Conservation (phyloP, 2,888 invertebrate genomes). For the Drosophila anceps region DNA sequence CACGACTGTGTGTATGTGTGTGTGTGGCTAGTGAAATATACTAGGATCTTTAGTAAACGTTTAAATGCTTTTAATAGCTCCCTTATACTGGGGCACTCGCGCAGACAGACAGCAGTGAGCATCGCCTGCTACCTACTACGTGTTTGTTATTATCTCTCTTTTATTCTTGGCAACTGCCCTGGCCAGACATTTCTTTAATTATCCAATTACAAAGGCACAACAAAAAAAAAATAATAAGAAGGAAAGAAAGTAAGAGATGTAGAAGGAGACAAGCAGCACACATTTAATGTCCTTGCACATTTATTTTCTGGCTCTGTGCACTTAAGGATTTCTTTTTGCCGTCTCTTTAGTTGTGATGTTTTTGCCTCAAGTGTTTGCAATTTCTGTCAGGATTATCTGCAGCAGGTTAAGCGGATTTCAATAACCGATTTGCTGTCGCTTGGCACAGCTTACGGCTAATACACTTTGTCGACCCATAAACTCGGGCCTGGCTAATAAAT, state of each 20-base stretch:
- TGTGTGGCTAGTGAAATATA: slow-evolving; percentile 61
- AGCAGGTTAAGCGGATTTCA: slow-evolving; percentile 52
- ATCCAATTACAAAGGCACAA: slow-evolving; percentile 77
- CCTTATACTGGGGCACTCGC: slow-evolving; percentile 21
- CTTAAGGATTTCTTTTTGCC: slow-evolving; percentile 37
- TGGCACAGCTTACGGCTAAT: slow-evolving; percentile 11
- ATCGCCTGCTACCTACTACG: slow-evolving; percentile 34
- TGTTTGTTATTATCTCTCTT: slow-evolving; percentile 58
- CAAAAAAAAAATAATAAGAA: slow-evolving; percentile 30
- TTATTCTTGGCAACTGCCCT: slow-evolving; percentile 38
- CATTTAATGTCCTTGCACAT: slow-evolving; percentile 55
- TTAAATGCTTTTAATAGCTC: slow-evolving; percentile 77
- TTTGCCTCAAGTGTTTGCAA: slow-evolving; percentile 55
- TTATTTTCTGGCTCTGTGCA: slow-evolving; percentile 39
- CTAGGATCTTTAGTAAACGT: slow-evolving; percentile 74
- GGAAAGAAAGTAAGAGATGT: not conserved
- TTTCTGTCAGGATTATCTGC: slow-evolving; percentile 28
- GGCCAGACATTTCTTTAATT: slow-evolving; percentile 78
- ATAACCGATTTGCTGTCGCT: slow-evolving; percentile 47
- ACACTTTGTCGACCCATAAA: slow-evolving; percentile 15
- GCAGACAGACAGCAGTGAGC: slow-evolving; percentile 19
- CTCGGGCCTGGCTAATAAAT: slow-evolving; percentile 54
- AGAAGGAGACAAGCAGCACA: not conserved
- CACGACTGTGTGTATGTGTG: slow-evolving; percentile 15
- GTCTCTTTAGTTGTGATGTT: slow-evolving; percentile 9